These are phyloP conservation scores for Eueides isabella DNA, from an alignment of 1,140 invertebrate species.

Conservation along the genomic window DNA sequence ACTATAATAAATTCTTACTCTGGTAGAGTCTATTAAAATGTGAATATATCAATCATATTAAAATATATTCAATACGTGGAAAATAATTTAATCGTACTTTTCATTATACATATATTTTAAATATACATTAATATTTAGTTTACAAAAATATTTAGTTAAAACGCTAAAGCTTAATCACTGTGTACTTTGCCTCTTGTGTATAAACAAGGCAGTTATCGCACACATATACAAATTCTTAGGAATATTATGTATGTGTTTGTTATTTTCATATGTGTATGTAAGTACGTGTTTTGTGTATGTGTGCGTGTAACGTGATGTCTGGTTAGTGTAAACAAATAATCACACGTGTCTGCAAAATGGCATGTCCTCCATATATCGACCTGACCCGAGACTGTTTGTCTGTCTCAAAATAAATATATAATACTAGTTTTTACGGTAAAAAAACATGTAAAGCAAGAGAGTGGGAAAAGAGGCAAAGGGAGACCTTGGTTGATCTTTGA, in stretches of 20 bases:
- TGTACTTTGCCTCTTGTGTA: neutral
- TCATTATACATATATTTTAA: no score
- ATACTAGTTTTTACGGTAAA: neutral
- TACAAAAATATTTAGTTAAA: neutral
- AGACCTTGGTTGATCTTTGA: no score
- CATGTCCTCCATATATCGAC: neutral
- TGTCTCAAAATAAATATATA: neutral
- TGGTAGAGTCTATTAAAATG: no score
- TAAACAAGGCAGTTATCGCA: neutral
- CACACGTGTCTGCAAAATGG: constrained; percentile 21
- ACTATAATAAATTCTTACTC: no score
- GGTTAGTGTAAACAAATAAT: constrained; percentile 25
- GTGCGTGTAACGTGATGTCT: constrained; percentile 21
- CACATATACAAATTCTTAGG: neutral
- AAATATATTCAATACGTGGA: no score
- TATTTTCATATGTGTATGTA: neutral
- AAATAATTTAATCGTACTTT: no score
- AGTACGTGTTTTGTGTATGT: neutral
- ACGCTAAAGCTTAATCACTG: neutral
- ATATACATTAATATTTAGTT: no score
- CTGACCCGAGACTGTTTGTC: neutral
- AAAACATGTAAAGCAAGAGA: no score
- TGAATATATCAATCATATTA: no score
- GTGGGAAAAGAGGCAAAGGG: no score
- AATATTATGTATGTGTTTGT: neutral